Conservation (phyloP, 2,113 vertebrate genomes). For the Pimephales promelas region DNA sequence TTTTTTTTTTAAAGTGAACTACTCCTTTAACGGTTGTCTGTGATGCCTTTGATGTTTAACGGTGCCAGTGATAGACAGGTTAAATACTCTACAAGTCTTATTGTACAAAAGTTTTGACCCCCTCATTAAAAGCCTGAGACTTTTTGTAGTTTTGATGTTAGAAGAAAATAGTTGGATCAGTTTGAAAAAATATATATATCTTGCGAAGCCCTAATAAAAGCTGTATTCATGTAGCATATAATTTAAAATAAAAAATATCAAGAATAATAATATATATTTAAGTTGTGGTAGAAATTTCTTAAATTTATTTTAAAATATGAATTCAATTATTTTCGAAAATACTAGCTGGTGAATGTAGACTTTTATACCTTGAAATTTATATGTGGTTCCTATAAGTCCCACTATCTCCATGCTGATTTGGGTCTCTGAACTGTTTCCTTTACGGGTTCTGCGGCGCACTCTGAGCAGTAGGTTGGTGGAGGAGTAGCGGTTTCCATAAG, state of each 20-base stretch:
- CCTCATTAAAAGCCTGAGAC: no score
- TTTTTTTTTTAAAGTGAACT: no score
- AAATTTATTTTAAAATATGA: neutral
- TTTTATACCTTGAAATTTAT: conserved; percentile 91
- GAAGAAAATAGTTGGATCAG: no score
- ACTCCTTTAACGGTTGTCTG: no score
- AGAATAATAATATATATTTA: no score
- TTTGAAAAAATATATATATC: no score
- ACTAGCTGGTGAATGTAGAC: neutral
- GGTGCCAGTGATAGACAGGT: no score
- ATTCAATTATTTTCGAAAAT: neutral
- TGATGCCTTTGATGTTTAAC: no score
- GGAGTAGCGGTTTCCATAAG: conserved; percentile 90
- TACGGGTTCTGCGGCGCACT: conserved; percentile 73
- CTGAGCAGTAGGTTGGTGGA: conserved; percentile 88
- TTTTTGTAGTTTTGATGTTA: no score
- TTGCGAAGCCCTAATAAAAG: neutral
- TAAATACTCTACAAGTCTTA: no score
- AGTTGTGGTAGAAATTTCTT: neutral
- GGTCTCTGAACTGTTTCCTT: conserved; percentile 66
- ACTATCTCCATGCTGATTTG: conserved; percentile 82
- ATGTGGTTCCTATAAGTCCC: conserved; percentile 86
- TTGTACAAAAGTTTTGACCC: no score
- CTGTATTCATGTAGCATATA: neutral
- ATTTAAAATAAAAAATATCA: neutral